Percentiles rank a stretch among this genome's conserved stretches.
phyloP scores from a whole-genome alignment of 2,888 invertebrate genomes.

The Drosophila yooni region DNA sequence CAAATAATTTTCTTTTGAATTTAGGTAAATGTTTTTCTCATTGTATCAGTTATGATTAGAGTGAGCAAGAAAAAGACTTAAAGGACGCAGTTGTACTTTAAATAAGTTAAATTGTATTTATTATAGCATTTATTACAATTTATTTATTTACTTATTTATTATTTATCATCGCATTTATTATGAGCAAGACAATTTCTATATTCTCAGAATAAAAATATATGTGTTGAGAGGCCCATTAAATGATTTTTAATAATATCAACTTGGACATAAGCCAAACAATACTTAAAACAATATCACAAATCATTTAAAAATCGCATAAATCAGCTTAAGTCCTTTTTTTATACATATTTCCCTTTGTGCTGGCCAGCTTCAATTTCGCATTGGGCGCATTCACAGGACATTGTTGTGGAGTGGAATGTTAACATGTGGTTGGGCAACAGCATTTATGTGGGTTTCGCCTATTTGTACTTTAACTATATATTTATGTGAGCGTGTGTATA shows the following conservation, averaged over 20 bases:
- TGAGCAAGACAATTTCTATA: neutral
- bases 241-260: neutral
- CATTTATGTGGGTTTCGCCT: slow-evolving; percentile 45
- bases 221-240: neutral
- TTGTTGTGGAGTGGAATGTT: slow-evolving; percentile 39
- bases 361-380: slow-evolving; percentile 22
- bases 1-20: neutral
- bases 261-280: neutral
- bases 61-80: neutral
- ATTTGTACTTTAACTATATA: slow-evolving; percentile 49
- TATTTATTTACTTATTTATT: too few relatives aligned
- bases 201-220: neutral
- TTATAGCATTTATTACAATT: neutral
- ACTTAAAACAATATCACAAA: neutral
- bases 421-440: slow-evolving; percentile 40
- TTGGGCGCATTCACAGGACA: slow-evolving; percentile 15
- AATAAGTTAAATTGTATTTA: neutral
- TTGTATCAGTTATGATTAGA: neutral
- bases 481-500: neutral
- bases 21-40: neutral
- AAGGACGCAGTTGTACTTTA: too few relatives aligned
- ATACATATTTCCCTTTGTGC: too few relatives aligned
- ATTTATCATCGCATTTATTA: neutral
- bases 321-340: neutral
- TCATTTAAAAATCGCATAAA: slow-evolving; percentile 9